phyloP scores from a whole-genome alignment of 2,888 invertebrate genomes.

The Chelonus formosanus region DNA sequence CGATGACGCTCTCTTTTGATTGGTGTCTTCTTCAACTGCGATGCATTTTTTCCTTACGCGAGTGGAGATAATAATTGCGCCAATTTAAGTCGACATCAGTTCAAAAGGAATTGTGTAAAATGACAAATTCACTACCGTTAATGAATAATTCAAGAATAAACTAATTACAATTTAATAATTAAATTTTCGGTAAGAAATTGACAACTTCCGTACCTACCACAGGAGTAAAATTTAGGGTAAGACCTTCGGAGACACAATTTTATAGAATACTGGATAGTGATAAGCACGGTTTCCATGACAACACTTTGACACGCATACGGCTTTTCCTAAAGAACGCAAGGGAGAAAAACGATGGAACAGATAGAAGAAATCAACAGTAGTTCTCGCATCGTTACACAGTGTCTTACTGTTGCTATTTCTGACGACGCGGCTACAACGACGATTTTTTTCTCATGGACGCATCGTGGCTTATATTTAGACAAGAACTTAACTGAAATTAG shows the following conservation, averaged over 20 bases:
- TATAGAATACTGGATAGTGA: slow-evolving; percentile 27
- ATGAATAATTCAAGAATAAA: too few relatives aligned
- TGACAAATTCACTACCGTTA: too few relatives aligned
- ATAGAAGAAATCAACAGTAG: slow-evolving; percentile 15
- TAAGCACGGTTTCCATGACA: slow-evolving; percentile 38
- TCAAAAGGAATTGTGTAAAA: too few relatives aligned
- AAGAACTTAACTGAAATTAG: slow-evolving; percentile 44
- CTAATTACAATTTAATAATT: too few relatives aligned
- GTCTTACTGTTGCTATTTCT: slow-evolving; percentile 39
- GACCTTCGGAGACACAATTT: slow-evolving; percentile 9
- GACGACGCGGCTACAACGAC: slow-evolving; percentile 34
- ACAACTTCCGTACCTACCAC: not conserved
- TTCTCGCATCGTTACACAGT: slow-evolving; percentile 13
- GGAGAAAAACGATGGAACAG: slow-evolving; percentile 4
- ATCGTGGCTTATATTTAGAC: slow-evolving; percentile 44
- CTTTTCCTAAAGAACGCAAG: slow-evolving; percentile 10
- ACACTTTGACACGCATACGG: slow-evolving; percentile 27
- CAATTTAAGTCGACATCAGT: too few relatives aligned
- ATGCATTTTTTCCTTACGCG: not conserved
- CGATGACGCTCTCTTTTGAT: slow-evolving; percentile 27
- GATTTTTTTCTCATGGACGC: slow-evolving; percentile 42
- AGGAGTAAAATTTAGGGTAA: slow-evolving; percentile 12
- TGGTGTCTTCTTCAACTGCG: slow-evolving; percentile 14
- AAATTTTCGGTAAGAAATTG: too few relatives aligned
- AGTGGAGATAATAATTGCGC: not conserved